phyloP scores from a whole-genome alignment of 2,797 vertebrate genomes.

The Lepus oiostolus region DNA sequence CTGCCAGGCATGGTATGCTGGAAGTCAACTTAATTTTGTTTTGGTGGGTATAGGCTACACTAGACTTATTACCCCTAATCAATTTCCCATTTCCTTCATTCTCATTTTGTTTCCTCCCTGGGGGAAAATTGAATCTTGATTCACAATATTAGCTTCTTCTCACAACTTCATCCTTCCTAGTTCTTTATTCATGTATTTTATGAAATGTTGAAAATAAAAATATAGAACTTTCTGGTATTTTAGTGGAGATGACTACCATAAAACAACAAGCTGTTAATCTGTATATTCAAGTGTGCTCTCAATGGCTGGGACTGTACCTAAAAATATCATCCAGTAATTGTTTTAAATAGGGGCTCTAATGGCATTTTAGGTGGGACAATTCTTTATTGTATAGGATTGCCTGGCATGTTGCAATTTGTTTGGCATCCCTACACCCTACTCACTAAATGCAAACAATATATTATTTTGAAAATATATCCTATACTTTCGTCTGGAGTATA shows the following conservation, averaged over 20 bases:
- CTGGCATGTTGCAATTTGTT: not conserved
- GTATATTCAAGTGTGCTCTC: not conserved
- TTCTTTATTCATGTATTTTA: slow-evolving; percentile 16
- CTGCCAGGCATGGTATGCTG: not conserved
- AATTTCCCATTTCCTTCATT: slow-evolving; percentile 22
- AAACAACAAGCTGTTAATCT: slow-evolving; percentile 18
- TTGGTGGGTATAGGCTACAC: not conserved
- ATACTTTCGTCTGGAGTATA: not conserved
- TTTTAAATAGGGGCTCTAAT: not conserved
- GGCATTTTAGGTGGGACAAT: not conserved
- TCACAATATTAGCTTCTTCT: not conserved
- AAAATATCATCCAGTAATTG: not conserved
- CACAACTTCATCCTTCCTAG: not conserved
- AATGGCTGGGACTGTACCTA: not conserved
- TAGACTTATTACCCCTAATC: not conserved
- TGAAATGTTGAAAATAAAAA: slow-evolving; percentile 33
- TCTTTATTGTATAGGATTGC: not conserved
- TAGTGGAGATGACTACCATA: not conserved
- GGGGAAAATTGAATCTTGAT: slow-evolving; percentile 16
- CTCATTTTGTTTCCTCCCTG: not conserved
- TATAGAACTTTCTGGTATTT: not conserved
- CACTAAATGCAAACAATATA: not conserved
- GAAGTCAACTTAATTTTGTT: slow-evolving; percentile 21
- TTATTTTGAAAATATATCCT: no score
- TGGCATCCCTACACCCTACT: not conserved